These are phyloP conservation scores for Scarus forsteni DNA, from an alignment of 2,797 vertebrate genomes.

Conservation along the genomic window DNA sequence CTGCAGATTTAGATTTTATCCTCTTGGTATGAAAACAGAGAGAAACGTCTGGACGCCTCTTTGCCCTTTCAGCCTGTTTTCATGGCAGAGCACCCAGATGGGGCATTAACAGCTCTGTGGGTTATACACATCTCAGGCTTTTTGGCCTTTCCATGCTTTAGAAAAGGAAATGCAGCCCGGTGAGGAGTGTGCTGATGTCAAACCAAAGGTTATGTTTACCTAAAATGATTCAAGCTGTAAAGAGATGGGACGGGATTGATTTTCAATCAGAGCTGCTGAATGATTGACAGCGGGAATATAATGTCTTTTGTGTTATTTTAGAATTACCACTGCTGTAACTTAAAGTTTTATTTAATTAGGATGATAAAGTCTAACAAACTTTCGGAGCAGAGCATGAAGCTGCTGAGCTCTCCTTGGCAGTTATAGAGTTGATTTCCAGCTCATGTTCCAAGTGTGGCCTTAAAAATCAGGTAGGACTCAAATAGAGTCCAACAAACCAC, in stretches of 20 bases:
- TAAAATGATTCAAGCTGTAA: neutral
- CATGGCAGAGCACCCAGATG: constrained; percentile 10
- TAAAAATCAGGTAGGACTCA: too few species aligned
- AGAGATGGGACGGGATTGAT: neutral
- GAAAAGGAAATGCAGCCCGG: neutral
- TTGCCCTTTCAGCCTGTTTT: neutral
- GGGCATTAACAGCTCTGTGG: neutral
- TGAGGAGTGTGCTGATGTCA: neutral
- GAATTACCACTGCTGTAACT: too few species aligned
- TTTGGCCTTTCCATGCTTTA: neutral
- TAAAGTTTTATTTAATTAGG: too few species aligned
- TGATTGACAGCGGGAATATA: neutral
- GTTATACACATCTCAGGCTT: neutral
- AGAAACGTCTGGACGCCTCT: neutral
- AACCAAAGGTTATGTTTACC: neutral
- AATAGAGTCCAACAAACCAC: too few species aligned
- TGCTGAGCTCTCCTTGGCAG: too few species aligned
- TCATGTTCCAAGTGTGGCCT: too few species aligned
- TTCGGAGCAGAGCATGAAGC: too few species aligned
- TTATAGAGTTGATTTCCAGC: too few species aligned
- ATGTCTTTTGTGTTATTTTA: neutral
- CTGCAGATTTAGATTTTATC: constrained; percentile 3
- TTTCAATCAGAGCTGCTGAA: neutral
- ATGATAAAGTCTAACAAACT: too few species aligned
- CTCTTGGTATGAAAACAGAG: neutral